Evolutionary conservation across 2,113 vertebrate species (phyloP).

Genomic region (Psilopsiagon aymara): DNA sequence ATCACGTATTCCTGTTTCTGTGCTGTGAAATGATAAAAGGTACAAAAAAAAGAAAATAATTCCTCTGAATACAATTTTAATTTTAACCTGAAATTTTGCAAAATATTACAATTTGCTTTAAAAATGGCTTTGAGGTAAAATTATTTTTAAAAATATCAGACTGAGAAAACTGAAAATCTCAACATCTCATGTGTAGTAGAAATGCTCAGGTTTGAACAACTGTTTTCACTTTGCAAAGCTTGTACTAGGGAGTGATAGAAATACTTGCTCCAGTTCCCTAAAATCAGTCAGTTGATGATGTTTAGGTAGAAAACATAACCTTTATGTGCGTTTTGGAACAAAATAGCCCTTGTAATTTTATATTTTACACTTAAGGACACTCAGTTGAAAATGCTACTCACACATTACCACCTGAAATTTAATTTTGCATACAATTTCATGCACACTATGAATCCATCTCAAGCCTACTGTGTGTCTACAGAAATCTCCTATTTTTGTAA

Average conservation of each 20-base stretch:
- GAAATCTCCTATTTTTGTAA: conserved; percentile 33
- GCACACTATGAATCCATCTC: conserved; percentile 49
- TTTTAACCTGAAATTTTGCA: background rate
- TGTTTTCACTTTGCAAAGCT: background rate
- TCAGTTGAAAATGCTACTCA: conserved; percentile 25
- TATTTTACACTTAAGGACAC: conserved; percentile 44
- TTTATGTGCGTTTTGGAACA: conserved; percentile 25
- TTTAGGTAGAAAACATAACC: background rate
- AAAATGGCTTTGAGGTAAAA: background rate
- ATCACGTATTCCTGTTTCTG: background rate
- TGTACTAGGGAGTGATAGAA: background rate
- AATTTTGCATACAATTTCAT: conserved; percentile 65
- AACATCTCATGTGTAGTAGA: background rate
- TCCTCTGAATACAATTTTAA: background rate
- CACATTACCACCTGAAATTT: conserved; percentile 52
- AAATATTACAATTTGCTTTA: background rate
- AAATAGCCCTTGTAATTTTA: conserved; percentile 44
- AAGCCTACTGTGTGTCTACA: conserved; percentile 6
- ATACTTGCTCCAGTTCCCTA: background rate
- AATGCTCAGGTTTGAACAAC: background rate
- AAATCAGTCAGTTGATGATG: conserved; percentile 6
- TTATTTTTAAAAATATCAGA: background rate
- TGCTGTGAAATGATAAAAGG: background rate
- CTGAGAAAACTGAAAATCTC: background rate
- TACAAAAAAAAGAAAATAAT: background rate